Evolutionary conservation across 1,140 invertebrate genomes (phyloP).

Genomic region (Ectropis grisescens): DNA sequence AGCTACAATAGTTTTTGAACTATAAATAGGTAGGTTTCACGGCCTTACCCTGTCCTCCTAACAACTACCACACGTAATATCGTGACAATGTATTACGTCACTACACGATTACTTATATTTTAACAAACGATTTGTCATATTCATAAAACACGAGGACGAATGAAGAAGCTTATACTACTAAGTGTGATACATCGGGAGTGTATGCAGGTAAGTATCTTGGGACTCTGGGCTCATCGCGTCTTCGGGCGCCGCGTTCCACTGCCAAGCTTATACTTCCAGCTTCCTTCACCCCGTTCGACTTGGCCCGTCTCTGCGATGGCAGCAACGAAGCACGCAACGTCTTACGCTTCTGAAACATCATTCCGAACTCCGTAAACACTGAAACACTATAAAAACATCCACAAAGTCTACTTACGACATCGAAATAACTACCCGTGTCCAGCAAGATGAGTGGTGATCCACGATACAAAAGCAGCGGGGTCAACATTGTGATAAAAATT

Average conservation of each 20-base stretch:
- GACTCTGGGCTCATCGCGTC: slow-evolving; percentile 68
- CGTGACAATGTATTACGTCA: no score
- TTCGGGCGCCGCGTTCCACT: slow-evolving; percentile 76
- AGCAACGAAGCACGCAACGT: slow-evolving; percentile 81
- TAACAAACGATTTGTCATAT: no score
- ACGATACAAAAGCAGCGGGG: slow-evolving; percentile 26
- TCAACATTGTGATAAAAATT: slow-evolving; percentile 27
- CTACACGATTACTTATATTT: no score
- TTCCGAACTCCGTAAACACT: slow-evolving; percentile 9
- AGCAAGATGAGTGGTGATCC: slow-evolving; percentile 23
- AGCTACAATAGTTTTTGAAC: slow-evolving; percentile 7
- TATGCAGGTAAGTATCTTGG: slow-evolving; percentile 76
- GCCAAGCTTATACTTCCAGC: slow-evolving; percentile 81
- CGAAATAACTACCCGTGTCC: slow-evolving; percentile 26
- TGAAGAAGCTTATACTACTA: slow-evolving; percentile 71
- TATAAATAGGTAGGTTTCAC: background rate
- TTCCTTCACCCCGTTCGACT: slow-evolving; percentile 86
- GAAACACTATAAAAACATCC: slow-evolving; percentile 5
- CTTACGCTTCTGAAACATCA: slow-evolving; percentile 81
- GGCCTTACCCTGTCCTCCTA: slow-evolving; percentile 1
- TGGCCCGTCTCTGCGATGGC: slow-evolving; percentile 79
- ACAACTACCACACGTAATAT: no score
- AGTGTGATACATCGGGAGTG: slow-evolving; percentile 77
- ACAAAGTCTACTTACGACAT: slow-evolving; percentile 40
- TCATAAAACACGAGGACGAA: background rate